phyloP scores from a whole-genome alignment of 1,140 invertebrate genomes.

The Polyergus mexicanus region DNA sequence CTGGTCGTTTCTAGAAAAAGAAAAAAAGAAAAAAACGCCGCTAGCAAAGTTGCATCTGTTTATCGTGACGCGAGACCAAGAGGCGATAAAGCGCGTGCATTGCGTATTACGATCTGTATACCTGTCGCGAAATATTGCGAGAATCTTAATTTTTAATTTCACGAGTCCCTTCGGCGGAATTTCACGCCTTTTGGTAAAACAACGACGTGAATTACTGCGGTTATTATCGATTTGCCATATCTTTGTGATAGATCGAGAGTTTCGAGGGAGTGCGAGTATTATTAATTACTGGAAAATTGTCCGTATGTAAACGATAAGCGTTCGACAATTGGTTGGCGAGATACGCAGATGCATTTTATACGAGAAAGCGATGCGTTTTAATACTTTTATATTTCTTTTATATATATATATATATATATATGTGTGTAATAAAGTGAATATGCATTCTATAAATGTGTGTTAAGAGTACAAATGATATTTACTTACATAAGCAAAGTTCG shows the following conservation, averaged over 20 bases:
- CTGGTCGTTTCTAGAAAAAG: not conserved
- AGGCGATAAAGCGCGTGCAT: conserved; percentile 33
- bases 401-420: conserved; percentile 15
- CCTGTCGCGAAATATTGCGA: not conserved
- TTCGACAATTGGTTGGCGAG: conserved; percentile 12
- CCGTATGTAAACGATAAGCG: conserved; percentile 36
- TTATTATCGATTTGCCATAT: conserved; percentile 33
- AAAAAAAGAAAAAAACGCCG: not conserved
- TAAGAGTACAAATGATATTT: conserved; percentile 15
- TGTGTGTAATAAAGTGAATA: conserved; percentile 3
- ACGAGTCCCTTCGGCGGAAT: conserved; percentile 19
- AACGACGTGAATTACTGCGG: conserved; percentile 38
- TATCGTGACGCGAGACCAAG: not conserved
- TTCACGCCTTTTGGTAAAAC: conserved; percentile 44
- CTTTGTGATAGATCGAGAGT: not conserved
- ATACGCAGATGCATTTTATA: conserved; percentile 34
- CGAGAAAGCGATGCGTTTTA: not conserved
- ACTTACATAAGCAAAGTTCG: not conserved
- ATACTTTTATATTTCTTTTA: not conserved
- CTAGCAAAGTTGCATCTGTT: not conserved
- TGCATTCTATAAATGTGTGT: not conserved
- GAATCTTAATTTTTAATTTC: conserved; percentile 29
- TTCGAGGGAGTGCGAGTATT: conserved; percentile 31
- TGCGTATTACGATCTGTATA: conserved; percentile 20
- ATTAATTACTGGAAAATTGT: conserved; percentile 59